Conservation (phyloP, 2,113 vertebrate species). For the Apistogramma diplotaenia region DNA sequence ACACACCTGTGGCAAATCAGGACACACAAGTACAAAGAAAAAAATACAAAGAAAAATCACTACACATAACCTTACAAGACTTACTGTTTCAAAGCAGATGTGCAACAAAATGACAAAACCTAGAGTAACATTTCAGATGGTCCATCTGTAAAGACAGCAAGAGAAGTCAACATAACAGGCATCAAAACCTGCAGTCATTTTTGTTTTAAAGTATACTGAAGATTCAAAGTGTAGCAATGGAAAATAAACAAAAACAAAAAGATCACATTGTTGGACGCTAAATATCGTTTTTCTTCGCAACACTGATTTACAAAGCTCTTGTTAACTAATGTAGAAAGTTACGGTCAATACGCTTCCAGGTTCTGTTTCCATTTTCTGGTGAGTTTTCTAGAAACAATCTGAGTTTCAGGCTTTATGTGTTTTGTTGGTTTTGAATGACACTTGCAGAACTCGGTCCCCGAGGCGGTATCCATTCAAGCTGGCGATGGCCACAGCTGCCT, state of each 20-base stretch:
- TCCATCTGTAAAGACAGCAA: conserved; percentile 88
- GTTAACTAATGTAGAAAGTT: conserved; percentile 84
- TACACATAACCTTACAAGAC: conserved; percentile 84
- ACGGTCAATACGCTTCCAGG: conserved; percentile 60
- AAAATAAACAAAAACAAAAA: conserved; percentile 65
- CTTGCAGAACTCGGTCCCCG: conserved; percentile 96
- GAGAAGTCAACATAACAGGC: conserved; percentile 85
- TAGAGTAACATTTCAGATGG: conserved; percentile 87
- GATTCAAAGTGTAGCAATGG: conserved; percentile 85
- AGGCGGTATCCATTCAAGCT: conserved; percentile 99
- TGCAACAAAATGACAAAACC: conserved; percentile 81
- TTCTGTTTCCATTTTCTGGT: conserved; percentile 47
- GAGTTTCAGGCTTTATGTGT: conserved; percentile 95
- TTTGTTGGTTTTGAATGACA: conserved; percentile 99
- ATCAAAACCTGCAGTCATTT: conserved; percentile 83
- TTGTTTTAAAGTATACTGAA: conserved; percentile 90
- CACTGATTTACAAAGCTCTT: conserved; percentile 93
- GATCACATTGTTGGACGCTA: conserved; percentile 90
- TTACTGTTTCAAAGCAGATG: conserved; percentile 86
- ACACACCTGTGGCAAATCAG: conserved; percentile 80
- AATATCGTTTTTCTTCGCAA: conserved; percentile 90
- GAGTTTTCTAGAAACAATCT: conserved; percentile 82
- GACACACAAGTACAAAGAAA: conserved; percentile 68
- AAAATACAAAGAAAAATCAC: conserved; percentile 55
- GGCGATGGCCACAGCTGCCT: conserved; percentile 98